A percentile compares a stretch with the other conserved stretches of the same genome.
Conservation (phyloP, 2,888 invertebrate genomes). For the Melanotus villosus region DNA sequence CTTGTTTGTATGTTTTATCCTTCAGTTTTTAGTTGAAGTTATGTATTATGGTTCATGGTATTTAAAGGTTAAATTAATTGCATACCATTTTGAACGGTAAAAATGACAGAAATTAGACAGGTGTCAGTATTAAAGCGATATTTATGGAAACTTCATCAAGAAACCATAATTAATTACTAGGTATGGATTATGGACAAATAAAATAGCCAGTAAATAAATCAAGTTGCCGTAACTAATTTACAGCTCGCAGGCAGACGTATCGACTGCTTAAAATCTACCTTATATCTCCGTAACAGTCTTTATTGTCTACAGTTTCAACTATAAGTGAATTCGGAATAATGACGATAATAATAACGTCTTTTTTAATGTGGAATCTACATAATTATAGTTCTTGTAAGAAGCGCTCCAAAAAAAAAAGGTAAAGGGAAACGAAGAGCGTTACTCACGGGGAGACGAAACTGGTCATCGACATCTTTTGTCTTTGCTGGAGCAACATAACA, state of each 20-base stretch:
- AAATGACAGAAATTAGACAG: slow-evolving; percentile 19
- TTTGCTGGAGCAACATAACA: slow-evolving; percentile 12
- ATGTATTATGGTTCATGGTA: no score
- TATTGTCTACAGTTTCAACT: not conserved
- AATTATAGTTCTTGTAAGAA: slow-evolving; percentile 16
- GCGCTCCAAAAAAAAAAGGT: not conserved
- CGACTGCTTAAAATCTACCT: slow-evolving; percentile 27
- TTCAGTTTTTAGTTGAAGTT: no score
- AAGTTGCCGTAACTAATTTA: slow-evolving; percentile 38
- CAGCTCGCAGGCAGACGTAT: slow-evolving; percentile 31
- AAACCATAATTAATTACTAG: slow-evolving; percentile 36
- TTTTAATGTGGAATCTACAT: slow-evolving; percentile 25
- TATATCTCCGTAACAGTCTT: no score
- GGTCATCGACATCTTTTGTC: slow-evolving; percentile 33
- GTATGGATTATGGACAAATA: slow-evolving; percentile 41
- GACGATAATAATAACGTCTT: slow-evolving; percentile 21
- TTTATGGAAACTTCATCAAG: slow-evolving; percentile 33
- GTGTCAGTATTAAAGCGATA: slow-evolving; percentile 13
- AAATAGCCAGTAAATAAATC: slow-evolving; percentile 40
- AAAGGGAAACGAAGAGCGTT: not conserved
- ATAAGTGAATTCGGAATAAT: slow-evolving; percentile 7
- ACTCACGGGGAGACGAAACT: not conserved
- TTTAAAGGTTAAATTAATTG: no score
- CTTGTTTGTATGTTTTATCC: no score
- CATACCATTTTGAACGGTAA: no score